Percentiles rank a stretch among this genome's conserved stretches.
These are phyloP conservation scores for Drosophila hydei DNA, from an alignment of 1,140 invertebrate species.

Conservation along the genomic window DNA sequence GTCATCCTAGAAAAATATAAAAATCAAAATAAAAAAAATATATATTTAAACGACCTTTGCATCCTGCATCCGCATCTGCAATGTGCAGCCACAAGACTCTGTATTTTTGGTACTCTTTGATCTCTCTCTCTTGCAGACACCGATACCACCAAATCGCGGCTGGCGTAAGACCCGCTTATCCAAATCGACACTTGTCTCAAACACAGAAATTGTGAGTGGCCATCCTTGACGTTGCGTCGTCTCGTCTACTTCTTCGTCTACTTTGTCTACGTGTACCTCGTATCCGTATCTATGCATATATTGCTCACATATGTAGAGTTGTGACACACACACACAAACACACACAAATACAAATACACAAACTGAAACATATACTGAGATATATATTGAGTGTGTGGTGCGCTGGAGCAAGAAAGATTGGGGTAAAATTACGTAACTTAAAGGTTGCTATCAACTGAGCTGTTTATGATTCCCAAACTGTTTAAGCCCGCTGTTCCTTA, in stretches of 20 bases:
- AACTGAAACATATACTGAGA: conserved; percentile 18
- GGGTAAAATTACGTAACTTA: no score
- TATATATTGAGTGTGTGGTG: background rate
- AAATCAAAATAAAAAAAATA: conserved; percentile 8
- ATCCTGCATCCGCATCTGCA: conserved; percentile 64
- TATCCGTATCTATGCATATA: conserved; percentile 41
- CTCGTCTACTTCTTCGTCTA: conserved; percentile 19
- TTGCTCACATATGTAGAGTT: conserved; percentile 39
- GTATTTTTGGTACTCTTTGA: conserved; percentile 77
- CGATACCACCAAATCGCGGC: conserved; percentile 83
- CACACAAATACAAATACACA: conserved; percentile 30
- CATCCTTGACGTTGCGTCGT: conserved; percentile 32
- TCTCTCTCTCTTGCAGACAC: conserved; percentile 82
- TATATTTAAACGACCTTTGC: conserved; percentile 29
- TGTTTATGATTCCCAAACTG: no score
- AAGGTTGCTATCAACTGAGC: no score
- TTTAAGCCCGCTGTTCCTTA: no score
- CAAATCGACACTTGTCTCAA: conserved; percentile 83
- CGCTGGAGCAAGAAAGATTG: background rate
- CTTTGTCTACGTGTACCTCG: conserved; percentile 20
- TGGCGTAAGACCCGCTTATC: conserved; percentile 83
- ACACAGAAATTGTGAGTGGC: conserved; percentile 83
- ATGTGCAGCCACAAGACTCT: conserved; percentile 56
- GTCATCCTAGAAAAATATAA: conserved; percentile 33
- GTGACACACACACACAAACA: conserved; percentile 29